phyloP scores from a whole-genome alignment of 2,113 vertebrate species.

The Coracopsis vasa region DNA sequence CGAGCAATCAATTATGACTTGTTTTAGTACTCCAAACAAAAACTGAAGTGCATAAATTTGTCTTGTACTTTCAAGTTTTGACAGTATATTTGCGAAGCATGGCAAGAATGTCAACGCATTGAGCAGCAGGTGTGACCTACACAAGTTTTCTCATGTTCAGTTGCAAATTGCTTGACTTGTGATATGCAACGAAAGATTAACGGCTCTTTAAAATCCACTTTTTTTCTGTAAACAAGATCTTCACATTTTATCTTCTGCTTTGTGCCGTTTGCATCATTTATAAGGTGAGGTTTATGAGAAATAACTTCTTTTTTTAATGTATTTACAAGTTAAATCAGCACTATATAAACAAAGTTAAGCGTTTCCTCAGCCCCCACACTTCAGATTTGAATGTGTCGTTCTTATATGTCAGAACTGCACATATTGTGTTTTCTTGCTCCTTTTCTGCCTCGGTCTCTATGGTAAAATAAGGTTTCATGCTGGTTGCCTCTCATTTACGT shows the following conservation, averaged over 20 bases:
- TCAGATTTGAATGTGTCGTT: background rate
- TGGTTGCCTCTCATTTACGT: background rate
- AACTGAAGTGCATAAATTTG: conserved; percentile 56
- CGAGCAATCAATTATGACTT: conserved; percentile 69
- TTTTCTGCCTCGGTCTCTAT: background rate
- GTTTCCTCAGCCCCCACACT: background rate
- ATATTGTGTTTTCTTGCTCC: background rate
- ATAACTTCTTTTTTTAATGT: background rate
- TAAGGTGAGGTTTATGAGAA: background rate
- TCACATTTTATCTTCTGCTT: background rate
- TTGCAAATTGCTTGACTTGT: conserved; percentile 10
- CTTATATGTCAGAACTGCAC: rapidly evolving
- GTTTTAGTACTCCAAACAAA: conserved; percentile 62
- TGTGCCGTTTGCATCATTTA: background rate
- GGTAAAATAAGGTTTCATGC: background rate
- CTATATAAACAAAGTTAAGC: background rate
- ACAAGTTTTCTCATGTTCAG: background rate
- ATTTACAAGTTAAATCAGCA: background rate
- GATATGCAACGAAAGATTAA: conserved; percentile 19
- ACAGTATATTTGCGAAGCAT: conserved; percentile 35
- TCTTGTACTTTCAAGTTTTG: conserved; percentile 52
- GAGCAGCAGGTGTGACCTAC: conserved; percentile 32
- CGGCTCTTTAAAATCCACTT: conserved; percentile 25
- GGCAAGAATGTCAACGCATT: conserved; percentile 36
- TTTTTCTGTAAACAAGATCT: conserved; percentile 26